These are phyloP conservation scores for Pseudochirops cupreus DNA, from an alignment of 2,797 vertebrate species.

Conservation along the genomic window DNA sequence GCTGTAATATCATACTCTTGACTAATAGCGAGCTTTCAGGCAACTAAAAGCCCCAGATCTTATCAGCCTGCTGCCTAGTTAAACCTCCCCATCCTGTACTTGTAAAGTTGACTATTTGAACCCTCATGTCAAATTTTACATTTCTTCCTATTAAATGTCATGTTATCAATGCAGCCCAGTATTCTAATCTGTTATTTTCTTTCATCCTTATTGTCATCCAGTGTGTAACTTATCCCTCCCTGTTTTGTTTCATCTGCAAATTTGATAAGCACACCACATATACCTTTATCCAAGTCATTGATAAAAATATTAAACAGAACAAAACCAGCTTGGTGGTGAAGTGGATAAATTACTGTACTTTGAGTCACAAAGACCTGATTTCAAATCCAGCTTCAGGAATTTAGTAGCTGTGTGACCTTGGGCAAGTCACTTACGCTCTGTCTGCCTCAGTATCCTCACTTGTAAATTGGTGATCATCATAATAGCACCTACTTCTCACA, in stretches of 20 bases:
- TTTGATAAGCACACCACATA: neutral
- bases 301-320: neutral
- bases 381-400: neutral
- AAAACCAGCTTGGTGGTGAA: neutral
- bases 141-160: neutral
- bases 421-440: neutral
- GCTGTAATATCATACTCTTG: neutral
- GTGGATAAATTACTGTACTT: neutral
- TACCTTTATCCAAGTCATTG: neutral
- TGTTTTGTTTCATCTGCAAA: neutral
- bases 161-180: neutral
- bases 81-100: neutral
- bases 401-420: neutral
- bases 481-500: neutral
- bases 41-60: neutral
- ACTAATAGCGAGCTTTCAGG: neutral
- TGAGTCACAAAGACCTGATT: neutral
- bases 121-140: neutral
- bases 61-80: neutral
- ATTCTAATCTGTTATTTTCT: neutral
- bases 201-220: neutral
- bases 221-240: neutral
- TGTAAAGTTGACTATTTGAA: conserved; percentile 1
- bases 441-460: neutral
- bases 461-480: neutral